A percentile compares a stretch with the other conserved stretches of the same genome.
Conservation (phyloP, 1,140 invertebrate species). For the Sitodiplosis mosellana region DNA sequence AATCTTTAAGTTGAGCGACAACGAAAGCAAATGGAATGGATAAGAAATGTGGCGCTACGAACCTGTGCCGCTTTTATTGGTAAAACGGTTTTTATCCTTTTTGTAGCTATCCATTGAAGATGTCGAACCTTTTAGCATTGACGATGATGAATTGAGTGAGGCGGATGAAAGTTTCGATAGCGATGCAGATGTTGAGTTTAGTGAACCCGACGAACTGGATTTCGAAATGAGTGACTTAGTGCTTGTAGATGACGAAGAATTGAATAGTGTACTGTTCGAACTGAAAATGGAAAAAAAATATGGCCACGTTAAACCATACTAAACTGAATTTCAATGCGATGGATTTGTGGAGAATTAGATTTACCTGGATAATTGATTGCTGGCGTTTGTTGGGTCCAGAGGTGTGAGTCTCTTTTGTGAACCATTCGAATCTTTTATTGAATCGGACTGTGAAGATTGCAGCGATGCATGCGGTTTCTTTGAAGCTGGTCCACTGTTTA, state of each 20-base stretch:
- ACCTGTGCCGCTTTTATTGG: slow-evolving; percentile 3
- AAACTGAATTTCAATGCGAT: too few relatives aligned
- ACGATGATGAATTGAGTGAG: slow-evolving; percentile 1
- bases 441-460: background rate
- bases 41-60: slow-evolving; percentile 19
- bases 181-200: background rate
- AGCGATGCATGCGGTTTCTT: slow-evolving; percentile 42
- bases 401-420: slow-evolving; percentile 11
- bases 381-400: slow-evolving; percentile 9
- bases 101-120: background rate
- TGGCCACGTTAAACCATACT: too few relatives aligned
- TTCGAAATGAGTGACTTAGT: background rate
- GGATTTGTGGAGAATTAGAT: slow-evolving; percentile 3
- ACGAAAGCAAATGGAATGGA: too few relatives aligned
- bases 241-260: too few relatives aligned
- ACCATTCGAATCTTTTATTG: slow-evolving; percentile 8
- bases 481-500: slow-evolving; percentile 51
- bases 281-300: too few relatives aligned
- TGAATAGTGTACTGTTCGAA: too few relatives aligned
- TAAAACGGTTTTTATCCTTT: background rate
- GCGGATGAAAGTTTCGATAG: background rate
- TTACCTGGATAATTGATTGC: background rate
- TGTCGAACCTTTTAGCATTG: background rate
- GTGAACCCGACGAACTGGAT: background rate
- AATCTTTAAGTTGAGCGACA: too few relatives aligned